These are phyloP conservation scores for Trichosurus vulpecula DNA, from an alignment of 2,797 vertebrate genomes.

Conservation along the genomic window DNA sequence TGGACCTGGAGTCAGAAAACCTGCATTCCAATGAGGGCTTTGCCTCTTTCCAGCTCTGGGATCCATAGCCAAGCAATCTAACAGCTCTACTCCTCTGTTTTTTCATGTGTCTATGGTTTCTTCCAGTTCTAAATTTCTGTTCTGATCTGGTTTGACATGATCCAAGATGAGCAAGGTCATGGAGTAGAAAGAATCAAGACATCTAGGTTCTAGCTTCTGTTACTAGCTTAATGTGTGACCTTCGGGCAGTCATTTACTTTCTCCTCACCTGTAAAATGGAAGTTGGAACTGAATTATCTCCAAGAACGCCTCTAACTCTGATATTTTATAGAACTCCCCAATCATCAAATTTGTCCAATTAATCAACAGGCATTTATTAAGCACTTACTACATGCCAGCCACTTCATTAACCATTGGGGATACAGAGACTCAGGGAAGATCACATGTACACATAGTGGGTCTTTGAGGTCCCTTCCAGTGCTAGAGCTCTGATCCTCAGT, in stretches of 20 bases:
- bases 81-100: neutral
- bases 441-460: neutral
- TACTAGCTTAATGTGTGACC: neutral
- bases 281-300: neutral
- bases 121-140: neutral
- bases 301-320: neutral
- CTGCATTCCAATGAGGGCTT: neutral
- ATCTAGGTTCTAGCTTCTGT: neutral
- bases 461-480: neutral
- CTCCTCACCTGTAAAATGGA: neutral
- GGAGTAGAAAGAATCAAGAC: neutral
- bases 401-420: neutral
- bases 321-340: neutral
- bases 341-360: neutral
- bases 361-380: neutral
- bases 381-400: neutral
- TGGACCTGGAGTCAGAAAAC: fast-evolving
- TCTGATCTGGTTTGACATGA: neutral
- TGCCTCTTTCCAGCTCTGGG: neutral
- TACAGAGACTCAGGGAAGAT: neutral
- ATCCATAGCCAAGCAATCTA: neutral
- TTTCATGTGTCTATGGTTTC: neutral
- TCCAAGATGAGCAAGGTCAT: neutral
- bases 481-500: neutral
- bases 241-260: neutral